These are phyloP conservation scores for Characodon lateralis DNA, from an alignment of 2,797 vertebrate species.

Conservation along the genomic window DNA sequence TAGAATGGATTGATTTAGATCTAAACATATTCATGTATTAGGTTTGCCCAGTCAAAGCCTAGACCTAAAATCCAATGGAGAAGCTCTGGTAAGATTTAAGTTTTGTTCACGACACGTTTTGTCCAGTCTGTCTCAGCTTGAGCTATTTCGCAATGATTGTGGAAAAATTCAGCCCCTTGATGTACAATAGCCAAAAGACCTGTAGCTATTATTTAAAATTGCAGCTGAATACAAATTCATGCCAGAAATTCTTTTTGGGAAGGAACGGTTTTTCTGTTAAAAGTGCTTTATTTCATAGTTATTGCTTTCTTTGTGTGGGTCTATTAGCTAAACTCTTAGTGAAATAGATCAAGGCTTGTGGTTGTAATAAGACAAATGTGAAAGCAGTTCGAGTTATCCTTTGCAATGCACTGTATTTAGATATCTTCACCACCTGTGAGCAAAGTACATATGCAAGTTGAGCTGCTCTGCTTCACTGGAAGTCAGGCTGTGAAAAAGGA, in stretches of 20 bases:
- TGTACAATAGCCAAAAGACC: neutral
- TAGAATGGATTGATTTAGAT: neutral
- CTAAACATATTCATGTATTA: neutral
- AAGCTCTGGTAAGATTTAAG: neutral
- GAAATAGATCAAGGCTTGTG: neutral
- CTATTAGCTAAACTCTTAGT: neutral
- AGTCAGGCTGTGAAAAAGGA: slow-evolving; percentile 12
- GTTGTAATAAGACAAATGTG: neutral
- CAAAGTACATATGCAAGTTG: slow-evolving; percentile 33
- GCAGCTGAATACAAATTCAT: neutral
- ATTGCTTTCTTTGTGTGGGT: neutral
- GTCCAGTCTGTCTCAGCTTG: neutral
- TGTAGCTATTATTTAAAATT: neutral
- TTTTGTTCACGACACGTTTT: neutral
- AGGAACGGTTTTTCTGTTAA: neutral
- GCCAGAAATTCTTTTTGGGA: no score
- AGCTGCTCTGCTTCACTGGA: slow-evolving; percentile 16
- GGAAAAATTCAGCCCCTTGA: neutral
- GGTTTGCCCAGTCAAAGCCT: neutral
- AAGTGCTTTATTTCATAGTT: neutral
- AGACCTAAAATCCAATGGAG: neutral
- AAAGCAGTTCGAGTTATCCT: neutral
- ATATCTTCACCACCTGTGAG: slow-evolving; percentile 42
- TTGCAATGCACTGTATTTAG: slow-evolving; percentile 23
- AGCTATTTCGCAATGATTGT: neutral